A percentile compares a stretch with the other conserved stretches of the same genome.
These are phyloP conservation scores for Anastrepha obliqua DNA, from an alignment of 1,140 invertebrate species.

Conservation along the genomic window DNA sequence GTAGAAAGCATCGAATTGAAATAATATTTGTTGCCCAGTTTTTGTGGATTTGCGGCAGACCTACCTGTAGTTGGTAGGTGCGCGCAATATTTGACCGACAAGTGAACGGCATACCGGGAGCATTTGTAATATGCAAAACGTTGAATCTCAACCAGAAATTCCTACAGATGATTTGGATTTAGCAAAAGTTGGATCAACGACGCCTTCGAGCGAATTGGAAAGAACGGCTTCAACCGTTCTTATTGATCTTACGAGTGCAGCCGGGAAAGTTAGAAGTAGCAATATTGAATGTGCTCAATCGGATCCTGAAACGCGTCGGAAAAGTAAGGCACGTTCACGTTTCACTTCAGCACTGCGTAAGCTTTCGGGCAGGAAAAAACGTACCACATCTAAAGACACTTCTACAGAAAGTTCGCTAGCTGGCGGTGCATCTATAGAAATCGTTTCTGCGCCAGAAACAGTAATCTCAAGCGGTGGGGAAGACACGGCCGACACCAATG, in stretches of 20 bases:
- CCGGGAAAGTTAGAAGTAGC: conserved; percentile 16
- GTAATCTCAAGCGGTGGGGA: conserved; percentile 51
- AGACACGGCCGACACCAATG: conserved; percentile 35
- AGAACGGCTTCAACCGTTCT: background rate
- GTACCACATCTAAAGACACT: background rate
- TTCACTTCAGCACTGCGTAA: conserved; percentile 71
- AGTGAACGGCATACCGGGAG: background rate
- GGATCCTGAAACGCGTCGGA: conserved; percentile 54
- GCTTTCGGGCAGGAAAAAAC: conserved; percentile 60
- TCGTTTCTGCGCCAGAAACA: conserved; percentile 17
- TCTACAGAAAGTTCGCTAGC: conserved; percentile 5
- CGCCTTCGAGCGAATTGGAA: background rate
- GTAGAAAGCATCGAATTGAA: background rate
- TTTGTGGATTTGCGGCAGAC: background rate
- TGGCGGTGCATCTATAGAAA: background rate
- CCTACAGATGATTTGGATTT: conserved; percentile 43
- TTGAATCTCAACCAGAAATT: background rate
- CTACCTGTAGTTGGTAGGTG: background rate
- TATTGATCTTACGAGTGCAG: conserved; percentile 19
- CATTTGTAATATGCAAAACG: conserved; percentile 46
- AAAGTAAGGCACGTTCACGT: conserved; percentile 68
- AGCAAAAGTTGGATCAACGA: background rate
- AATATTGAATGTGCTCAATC: conserved; percentile 53
- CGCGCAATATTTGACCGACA: background rate
- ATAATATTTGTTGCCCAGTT: no score